Base-by-base conservation (phyloP, 2,888 invertebrate species). In the Pomacea canaliculata region DNA sequence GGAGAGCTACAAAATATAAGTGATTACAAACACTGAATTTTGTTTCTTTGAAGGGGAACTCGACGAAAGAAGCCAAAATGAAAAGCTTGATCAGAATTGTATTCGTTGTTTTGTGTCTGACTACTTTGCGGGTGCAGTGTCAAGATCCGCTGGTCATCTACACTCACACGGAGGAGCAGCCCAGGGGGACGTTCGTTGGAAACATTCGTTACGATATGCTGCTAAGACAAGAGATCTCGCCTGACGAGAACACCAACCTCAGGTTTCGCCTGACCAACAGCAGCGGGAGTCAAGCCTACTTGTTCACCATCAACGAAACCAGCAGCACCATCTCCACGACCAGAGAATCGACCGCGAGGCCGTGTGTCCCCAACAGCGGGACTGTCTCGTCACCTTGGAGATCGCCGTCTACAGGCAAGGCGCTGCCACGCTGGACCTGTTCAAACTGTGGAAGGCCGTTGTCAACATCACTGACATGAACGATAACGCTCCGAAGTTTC, bases 181-280 rank as follows among this genome's bases (percentile, higher is more conserved):
- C 67, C 49, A 62, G 49, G 7, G 80, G 79, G 9, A 76, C 78
- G 18, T 78, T 75, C 63, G 80, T 82, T 19, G 87, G 87, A 69
- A 86, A 87, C 78, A 83, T 87, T 16, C 85, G 84, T 10, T 69
- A 81, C n/a, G 84, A 85, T 72, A 85, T 84, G 78, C 76, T 80
- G 59, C 70, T 86, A 63, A 80, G 83, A 62, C 81, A 80, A 16
- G 84, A 82, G 68, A 79, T 86, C 12, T 79, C 84, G 0, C 80
- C 78, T 9, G 82, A 82, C 16, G 83, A 82, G 63, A 84, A 84
- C 63, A 78, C 77, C 62, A 79, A 79, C 48, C 81, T 87, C 81
- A 84, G 83, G 76, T 81, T 87, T 82, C 83, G 83, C 76, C 85
- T 85, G 76, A 83, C 82, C 56, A 79, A 85, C 77, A 78, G 83